Base-by-base conservation (phyloP, 1,140 invertebrate species). In the Drosophila mayri region DNA sequence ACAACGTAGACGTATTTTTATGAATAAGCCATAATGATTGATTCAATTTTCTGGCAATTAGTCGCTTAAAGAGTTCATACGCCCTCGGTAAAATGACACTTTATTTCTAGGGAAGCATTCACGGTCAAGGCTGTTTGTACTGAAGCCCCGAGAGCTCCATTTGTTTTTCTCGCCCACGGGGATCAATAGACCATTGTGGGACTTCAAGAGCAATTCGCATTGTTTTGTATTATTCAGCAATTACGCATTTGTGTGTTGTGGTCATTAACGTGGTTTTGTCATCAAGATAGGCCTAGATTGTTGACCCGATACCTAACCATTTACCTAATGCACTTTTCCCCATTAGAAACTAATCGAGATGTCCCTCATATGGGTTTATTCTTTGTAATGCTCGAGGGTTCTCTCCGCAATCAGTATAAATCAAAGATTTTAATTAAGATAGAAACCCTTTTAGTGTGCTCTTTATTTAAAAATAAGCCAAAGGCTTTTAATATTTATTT, bases 91-190 rank as follows among this genome's bases (percentile, higher is more conserved):
- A 35, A 41, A 49, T 60, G 20, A 16, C 43, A 32, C 66, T n/a
- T 37, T 14, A n/a, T 30, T 54, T 44, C 54, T 50, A 25, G 55
- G 30, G 30, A 44, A 43, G 55, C 20, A 76, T 76, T 78, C 75
- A 78, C 75, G 75, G 74, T 78, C 75, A 78, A 78, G 74, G 58
- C 57, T 67, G 22, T 22, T 12, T 38, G 28, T 35, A 41, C 43
- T 37, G 41, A 25, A 16, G 14, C 22, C 25, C 14, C 9, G 14
- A 25, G n/a, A 46, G 41, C 43, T 76, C 37, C 72, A 74, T 35
- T 67, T 59, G 54, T 60, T 76, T 76, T 70, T 72, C 66, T 50
- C 75, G 76, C 76, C 76, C 75, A 78, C 76, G 44, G 70, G 66
- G 41, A 62, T 37, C 59, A 41, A 30, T 38, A 25, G 49, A 77